These are phyloP conservation scores for Spinibarbus caldwelli DNA, from an alignment of 2,797 vertebrate species.

Conservation along the genomic window DNA sequence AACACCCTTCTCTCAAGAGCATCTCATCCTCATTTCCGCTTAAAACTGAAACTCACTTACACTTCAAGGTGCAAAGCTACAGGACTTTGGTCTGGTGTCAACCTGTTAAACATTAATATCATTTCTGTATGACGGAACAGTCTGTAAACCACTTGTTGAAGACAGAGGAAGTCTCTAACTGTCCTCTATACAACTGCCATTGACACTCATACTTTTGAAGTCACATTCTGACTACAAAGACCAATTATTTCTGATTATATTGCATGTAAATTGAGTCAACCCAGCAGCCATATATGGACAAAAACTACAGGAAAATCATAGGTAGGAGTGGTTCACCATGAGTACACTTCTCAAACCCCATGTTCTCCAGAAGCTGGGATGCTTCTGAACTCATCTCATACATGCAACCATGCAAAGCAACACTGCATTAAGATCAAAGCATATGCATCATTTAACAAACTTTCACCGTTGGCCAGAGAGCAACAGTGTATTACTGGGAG, in stretches of 20 bases:
- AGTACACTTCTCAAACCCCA: not conserved
- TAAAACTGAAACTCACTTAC: not conserved
- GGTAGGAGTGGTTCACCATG: not conserved
- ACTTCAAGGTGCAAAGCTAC: not conserved
- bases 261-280: not conserved
- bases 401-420: not conserved
- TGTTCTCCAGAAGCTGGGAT: not conserved
- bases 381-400: not conserved
- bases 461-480: not conserved
- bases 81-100: not conserved
- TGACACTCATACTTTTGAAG: not conserved
- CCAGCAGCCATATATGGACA: not conserved
- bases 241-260: not conserved
- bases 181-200: not conserved
- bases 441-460: not conserved
- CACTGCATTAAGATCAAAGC: not conserved
- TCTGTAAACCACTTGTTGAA: too few relatives aligned
- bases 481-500: not conserved
- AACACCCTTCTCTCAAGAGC: not conserved
- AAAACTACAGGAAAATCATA: not conserved
- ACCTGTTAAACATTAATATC: constrained; percentile 19
- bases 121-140: too few relatives aligned
- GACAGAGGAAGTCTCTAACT: not conserved
- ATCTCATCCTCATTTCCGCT: not conserved
- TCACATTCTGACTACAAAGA: not conserved